These are phyloP conservation scores for Thalassoma bifasciatum DNA, from an alignment of 2,113 vertebrate genomes.

Conservation along the genomic window DNA sequence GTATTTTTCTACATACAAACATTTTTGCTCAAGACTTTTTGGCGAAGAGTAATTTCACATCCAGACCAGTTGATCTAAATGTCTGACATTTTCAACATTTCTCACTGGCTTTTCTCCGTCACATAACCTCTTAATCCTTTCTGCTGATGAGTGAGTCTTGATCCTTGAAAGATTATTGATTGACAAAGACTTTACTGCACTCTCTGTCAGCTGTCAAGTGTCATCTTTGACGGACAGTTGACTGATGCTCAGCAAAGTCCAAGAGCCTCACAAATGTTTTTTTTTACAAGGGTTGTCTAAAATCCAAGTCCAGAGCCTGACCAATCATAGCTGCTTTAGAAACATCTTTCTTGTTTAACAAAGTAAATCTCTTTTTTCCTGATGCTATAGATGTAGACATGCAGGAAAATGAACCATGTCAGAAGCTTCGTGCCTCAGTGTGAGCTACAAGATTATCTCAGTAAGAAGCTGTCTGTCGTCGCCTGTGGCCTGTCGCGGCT, in stretches of 20 bases:
- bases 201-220: neutral
- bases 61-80: neutral
- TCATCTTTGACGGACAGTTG: neutral
- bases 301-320: neutral
- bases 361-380: no score
- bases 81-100: neutral
- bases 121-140: neutral
- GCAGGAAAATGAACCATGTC: neutral
- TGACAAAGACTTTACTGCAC: neutral
- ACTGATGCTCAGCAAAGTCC: neutral
- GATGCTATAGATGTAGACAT: neutral
- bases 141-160: neutral
- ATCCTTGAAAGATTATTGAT: neutral
- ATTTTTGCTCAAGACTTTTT: no score
- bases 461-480: constrained; percentile 67
- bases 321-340: no score
- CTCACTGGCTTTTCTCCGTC: neutral
- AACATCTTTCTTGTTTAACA: no score
- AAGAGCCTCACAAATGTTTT: neutral
- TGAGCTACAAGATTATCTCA: constrained; percentile 59
- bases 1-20: no score
- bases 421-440: neutral
- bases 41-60: constrained; percentile 32
- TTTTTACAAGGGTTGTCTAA: neutral
- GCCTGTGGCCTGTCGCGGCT: constrained; percentile 38